A percentile compares a stretch with the other conserved stretches of the same genome.
These are phyloP conservation scores for Uria lomvia DNA, from an alignment of 2,113 vertebrate species.

Conservation along the genomic window DNA sequence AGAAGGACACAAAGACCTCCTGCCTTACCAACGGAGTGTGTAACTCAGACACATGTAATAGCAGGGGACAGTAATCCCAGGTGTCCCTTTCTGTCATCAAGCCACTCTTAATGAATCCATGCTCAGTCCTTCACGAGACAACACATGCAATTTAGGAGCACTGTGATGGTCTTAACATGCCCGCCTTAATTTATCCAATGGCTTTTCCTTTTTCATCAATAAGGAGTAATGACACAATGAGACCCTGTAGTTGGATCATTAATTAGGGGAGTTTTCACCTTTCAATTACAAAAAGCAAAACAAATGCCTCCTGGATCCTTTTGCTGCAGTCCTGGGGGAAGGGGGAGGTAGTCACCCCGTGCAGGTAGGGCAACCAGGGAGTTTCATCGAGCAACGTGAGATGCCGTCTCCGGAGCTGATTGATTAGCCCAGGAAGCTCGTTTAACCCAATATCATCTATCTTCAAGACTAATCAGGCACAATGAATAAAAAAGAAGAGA, in stretches of 20 bases:
- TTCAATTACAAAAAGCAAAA: slow-evolving; percentile 25
- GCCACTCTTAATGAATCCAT: neutral
- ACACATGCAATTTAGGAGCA: neutral
- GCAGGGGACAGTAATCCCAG: neutral
- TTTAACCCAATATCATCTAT: slow-evolving; percentile 23
- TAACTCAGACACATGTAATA: neutral
- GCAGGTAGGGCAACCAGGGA: neutral
- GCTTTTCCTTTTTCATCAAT: slow-evolving; percentile 20
- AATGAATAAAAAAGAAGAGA: slow-evolving; percentile 34
- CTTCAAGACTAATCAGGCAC: slow-evolving; percentile 7
- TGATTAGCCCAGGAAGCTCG: slow-evolving; percentile 24
- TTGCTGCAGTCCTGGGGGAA: neutral
- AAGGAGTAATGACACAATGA: slow-evolving; percentile 39
- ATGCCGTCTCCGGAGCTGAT: neutral
- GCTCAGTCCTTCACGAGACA: neutral
- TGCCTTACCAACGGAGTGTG: neutral
- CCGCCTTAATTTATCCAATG: neutral
- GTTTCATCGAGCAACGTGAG: neutral
- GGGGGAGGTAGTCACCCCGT: neutral
- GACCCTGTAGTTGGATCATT: neutral
- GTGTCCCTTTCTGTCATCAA: neutral
- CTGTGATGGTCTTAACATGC: neutral
- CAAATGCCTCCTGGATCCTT: slow-evolving; percentile 3
- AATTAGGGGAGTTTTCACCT: slow-evolving; percentile 47
- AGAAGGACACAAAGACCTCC: neutral